Conservation (phyloP, 2,888 invertebrate genomes). For the Coleophora flavipennella region DNA sequence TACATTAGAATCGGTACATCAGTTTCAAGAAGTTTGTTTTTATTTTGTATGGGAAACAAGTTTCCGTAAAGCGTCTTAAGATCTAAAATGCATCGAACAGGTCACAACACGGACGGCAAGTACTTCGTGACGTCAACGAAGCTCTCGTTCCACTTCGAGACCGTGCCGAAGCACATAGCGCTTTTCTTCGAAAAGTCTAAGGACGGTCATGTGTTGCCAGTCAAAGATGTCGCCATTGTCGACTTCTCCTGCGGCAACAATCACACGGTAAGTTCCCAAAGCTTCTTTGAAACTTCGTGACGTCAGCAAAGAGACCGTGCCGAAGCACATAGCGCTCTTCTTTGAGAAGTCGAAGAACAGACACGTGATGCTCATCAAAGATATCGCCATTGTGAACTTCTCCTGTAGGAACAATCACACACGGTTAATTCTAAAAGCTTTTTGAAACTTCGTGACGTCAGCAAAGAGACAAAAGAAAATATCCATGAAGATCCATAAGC, state of each 20-base stretch:
- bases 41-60: too few relatives aligned
- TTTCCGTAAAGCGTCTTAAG: too few relatives aligned
- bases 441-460: too few relatives aligned
- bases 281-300: too few relatives aligned
- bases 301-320: slow-evolving; percentile 87
- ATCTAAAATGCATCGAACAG: slow-evolving; percentile 32
- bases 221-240: slow-evolving; percentile 89
- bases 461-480: too few relatives aligned
- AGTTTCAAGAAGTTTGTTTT: too few relatives aligned
- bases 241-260: slow-evolving; percentile 94
- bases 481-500: too few relatives aligned
- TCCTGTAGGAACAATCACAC: slow-evolving; percentile 94
- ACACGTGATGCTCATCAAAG: slow-evolving; percentile 85
- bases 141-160: slow-evolving; percentile 88
- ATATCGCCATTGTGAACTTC: slow-evolving; percentile 90
- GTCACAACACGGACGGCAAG: slow-evolving; percentile 96
- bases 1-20: too few relatives aligned
- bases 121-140: slow-evolving; percentile 93
- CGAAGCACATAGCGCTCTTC: slow-evolving; percentile 87
- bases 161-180: slow-evolving; percentile 86
- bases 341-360: slow-evolving; percentile 92
- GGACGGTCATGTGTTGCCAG: slow-evolving; percentile 86
- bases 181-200: slow-evolving; percentile 90
- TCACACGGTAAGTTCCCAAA: slow-evolving; percentile 82
- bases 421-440: too few relatives aligned